Conservation (phyloP, 2,113 vertebrate species). For the Cairina moschata region DNA sequence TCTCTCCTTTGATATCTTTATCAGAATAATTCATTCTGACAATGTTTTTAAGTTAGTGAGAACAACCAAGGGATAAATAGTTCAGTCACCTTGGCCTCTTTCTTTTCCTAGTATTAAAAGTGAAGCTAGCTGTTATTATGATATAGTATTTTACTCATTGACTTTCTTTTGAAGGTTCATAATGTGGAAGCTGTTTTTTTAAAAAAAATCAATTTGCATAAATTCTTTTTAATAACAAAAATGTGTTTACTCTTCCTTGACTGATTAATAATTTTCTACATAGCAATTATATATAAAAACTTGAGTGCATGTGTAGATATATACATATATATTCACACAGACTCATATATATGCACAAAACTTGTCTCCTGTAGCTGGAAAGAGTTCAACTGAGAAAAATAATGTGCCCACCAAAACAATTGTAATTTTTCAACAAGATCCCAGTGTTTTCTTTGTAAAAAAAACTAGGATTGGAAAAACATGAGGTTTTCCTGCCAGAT, state of each 20-base stretch:
- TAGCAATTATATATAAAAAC: slow-evolving; percentile 16
- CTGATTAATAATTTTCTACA: slow-evolving; percentile 13
- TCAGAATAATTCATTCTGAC: slow-evolving; percentile 62
- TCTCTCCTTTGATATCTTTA: slow-evolving; percentile 57
- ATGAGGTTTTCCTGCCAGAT: slow-evolving; percentile 80
- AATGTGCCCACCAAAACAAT: slow-evolving; percentile 20
- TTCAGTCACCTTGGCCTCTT: slow-evolving; percentile 68
- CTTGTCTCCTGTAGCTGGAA: slow-evolving; percentile 33
- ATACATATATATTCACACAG: neutral
- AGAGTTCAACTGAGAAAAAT: slow-evolving; percentile 32
- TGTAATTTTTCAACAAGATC: slow-evolving; percentile 74
- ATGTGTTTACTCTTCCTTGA: slow-evolving; percentile 41
- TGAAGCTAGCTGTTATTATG: slow-evolving; percentile 36
- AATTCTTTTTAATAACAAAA: slow-evolving; percentile 55
- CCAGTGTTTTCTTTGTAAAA: slow-evolving; percentile 80
- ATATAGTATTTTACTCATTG: slow-evolving; percentile 68
- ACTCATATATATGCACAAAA: slow-evolving; percentile 22
- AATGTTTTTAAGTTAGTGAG: slow-evolving; percentile 52
- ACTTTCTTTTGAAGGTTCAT: slow-evolving; percentile 64
- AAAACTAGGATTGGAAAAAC: slow-evolving; percentile 79
- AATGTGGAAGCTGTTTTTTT: slow-evolving; percentile 20
- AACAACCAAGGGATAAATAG: slow-evolving; percentile 46
- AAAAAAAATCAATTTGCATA: slow-evolving; percentile 53
- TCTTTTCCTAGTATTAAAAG: slow-evolving; percentile 49
- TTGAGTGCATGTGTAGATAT: neutral